Conservation (phyloP, 1,140 invertebrate species). For the Diprion similis region DNA sequence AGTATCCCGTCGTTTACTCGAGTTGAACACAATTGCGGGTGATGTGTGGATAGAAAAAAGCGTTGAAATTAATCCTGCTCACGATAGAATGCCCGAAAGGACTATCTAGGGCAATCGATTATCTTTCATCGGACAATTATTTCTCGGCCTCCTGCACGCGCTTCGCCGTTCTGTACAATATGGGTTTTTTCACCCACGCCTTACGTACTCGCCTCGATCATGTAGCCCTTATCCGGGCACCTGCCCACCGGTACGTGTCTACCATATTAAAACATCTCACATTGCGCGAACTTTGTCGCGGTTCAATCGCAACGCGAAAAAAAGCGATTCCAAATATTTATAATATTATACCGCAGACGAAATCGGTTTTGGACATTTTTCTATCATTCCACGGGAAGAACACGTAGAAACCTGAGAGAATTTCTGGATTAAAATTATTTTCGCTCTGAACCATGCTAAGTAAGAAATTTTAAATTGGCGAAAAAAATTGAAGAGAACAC, state of each 20-base stretch:
- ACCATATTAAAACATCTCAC: conserved; percentile 35
- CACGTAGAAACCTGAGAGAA: too few species aligned
- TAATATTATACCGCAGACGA: too few species aligned
- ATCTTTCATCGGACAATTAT: conserved; percentile 29
- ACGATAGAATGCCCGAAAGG: background rate
- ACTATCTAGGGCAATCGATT: background rate
- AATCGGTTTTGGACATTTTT: too few species aligned
- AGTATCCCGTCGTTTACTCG: background rate
- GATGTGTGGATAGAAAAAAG: background rate
- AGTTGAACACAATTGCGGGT: background rate
- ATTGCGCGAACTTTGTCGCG: background rate
- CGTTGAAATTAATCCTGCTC: background rate
- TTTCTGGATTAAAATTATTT: too few species aligned
- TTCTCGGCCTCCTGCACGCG: conserved; percentile 17
- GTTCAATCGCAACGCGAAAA: too few species aligned
- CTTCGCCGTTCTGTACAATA: conserved; percentile 1
- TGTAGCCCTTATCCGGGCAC: conserved; percentile 43
- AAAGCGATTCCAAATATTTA: too few species aligned
- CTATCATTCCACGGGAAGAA: too few species aligned
- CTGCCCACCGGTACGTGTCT: conserved; percentile 37
- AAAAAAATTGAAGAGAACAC: too few species aligned
- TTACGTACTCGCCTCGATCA: conserved; percentile 23
- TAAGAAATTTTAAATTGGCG: too few species aligned
- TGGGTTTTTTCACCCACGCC: conserved; percentile 12
- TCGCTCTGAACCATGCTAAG: too few species aligned